Evolutionary conservation across 2,888 invertebrate genomes (phyloP).

Genomic region (Atherix ibis): DNA sequence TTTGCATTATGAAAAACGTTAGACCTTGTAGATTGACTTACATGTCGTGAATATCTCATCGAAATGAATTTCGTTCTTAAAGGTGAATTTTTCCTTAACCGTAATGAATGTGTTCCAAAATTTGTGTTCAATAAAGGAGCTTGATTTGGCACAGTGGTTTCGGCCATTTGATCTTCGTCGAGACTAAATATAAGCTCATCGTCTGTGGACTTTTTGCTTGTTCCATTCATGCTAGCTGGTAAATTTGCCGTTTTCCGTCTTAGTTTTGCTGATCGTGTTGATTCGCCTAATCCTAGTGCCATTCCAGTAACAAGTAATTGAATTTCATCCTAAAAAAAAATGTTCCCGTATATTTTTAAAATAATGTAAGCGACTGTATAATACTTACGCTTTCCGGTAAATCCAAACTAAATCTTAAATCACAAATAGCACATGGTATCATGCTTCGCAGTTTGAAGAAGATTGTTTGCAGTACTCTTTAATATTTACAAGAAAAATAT

Average conservation of each 20-base stretch:
- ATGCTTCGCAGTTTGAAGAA: conserved; percentile 79
- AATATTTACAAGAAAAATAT: conserved; percentile 11
- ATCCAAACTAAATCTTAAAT: conserved; percentile 66
- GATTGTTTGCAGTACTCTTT: conserved; percentile 52
- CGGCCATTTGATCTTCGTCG: conserved; percentile 53
- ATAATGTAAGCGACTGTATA: neutral
- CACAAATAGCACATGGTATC: conserved; percentile 73
- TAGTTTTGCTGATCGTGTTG: conserved; percentile 35
- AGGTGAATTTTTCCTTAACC: conserved; percentile 39
- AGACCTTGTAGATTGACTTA: conserved; percentile 5
- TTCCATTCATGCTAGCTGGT: conserved; percentile 12
- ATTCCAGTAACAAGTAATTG: conserved; percentile 59
- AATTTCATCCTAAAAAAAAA: conserved; percentile 41
- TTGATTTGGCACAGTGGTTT: conserved; percentile 8
- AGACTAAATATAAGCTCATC: conserved; percentile 72
- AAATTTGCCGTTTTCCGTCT: conserved; percentile 30
- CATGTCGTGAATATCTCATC: conserved; percentile 11
- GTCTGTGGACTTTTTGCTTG: conserved; percentile 33
- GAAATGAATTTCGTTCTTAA: conserved; percentile 26
- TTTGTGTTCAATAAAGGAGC: conserved; percentile 10
- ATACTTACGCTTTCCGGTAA: conserved; percentile 63
- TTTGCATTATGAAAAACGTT: neutral
- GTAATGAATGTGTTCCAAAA: conserved; percentile 31
- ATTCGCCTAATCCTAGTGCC: conserved; percentile 57
- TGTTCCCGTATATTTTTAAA: neutral